Evolutionary conservation across 2,113 vertebrate species (phyloP).

Genomic region (Lutjanus erythropterus): DNA sequence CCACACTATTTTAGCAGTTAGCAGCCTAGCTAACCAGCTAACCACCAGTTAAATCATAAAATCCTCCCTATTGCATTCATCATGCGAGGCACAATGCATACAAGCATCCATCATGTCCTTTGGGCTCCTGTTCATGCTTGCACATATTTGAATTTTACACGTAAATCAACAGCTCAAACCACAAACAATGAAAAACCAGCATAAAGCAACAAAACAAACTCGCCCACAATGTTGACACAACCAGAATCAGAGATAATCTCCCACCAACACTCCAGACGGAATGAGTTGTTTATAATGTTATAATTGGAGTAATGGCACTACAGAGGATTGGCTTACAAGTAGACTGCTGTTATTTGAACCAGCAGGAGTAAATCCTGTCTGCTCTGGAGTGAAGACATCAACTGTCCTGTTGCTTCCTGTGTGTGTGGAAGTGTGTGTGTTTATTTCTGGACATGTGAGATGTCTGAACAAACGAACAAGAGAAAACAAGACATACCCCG

Average conservation of each 20-base stretch:
- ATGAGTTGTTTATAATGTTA: neutral
- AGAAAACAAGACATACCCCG: constrained; percentile 64
- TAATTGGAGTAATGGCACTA: neutral
- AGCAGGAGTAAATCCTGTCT: constrained; percentile 41
- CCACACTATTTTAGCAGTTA: neutral
- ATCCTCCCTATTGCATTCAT: neutral
- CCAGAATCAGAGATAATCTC: neutral
- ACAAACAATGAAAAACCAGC: neutral
- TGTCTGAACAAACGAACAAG: constrained; percentile 70
- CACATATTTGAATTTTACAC: neutral
- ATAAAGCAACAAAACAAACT: neutral
- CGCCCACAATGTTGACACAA: neutral
- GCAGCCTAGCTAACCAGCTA: neutral
- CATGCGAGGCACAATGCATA: neutral
- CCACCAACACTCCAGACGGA: neutral
- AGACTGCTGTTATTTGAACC: constrained; percentile 31
- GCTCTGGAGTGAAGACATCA: constrained; percentile 61
- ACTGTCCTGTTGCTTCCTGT: constrained; percentile 61
- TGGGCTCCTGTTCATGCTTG: neutral
- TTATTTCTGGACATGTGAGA: constrained; percentile 78
- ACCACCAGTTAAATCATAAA: no score
- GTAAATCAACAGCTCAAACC: neutral
- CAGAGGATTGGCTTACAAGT: constrained; percentile 5
- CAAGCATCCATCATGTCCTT: constrained; percentile 5
- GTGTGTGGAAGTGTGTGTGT: constrained; percentile 52